Conservation (phyloP, 2,888 invertebrate species). For the Abrostola triplasia region DNA sequence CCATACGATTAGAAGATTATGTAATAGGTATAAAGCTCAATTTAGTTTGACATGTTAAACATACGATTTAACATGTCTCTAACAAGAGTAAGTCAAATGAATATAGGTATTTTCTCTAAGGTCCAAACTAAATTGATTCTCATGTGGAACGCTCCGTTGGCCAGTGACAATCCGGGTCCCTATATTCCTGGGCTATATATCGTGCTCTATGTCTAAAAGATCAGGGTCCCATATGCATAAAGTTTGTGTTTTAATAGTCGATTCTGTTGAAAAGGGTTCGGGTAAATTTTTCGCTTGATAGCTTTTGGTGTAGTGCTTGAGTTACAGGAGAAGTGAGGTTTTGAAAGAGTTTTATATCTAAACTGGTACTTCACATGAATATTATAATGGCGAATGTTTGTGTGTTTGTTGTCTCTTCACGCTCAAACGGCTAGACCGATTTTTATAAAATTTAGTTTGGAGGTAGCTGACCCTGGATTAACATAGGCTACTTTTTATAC, state of each 20-base stretch:
- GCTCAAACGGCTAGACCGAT: no score
- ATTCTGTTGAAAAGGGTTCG: slow-evolving; percentile 77
- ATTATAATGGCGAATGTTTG: no score
- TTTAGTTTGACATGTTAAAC: neutral
- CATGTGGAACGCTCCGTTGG: slow-evolving; percentile 14
- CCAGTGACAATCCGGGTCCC: slow-evolving; percentile 20
- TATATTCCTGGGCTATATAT: slow-evolving; percentile 49
- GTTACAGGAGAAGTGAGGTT: neutral
- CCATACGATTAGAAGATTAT: no score
- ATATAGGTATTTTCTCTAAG: neutral
- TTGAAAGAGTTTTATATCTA: no score
- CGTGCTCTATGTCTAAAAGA: slow-evolving; percentile 56
- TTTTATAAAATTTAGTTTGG: no score
- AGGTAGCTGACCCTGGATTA: no score
- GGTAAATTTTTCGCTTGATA: slow-evolving; percentile 75
- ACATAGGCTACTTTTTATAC: no score
- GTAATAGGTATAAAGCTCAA: no score
- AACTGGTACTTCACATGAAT: neutral
- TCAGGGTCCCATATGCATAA: slow-evolving; percentile 77
- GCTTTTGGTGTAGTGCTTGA: slow-evolving; percentile 46
- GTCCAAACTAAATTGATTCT: slow-evolving; percentile 18
- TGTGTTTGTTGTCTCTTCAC: no score
- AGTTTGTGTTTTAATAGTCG: slow-evolving; percentile 77
- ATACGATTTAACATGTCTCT: neutral
- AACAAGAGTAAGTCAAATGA: neutral